Base-by-base conservation (phyloP, 2,888 invertebrate species). In the Oscheius sp. region DNA sequence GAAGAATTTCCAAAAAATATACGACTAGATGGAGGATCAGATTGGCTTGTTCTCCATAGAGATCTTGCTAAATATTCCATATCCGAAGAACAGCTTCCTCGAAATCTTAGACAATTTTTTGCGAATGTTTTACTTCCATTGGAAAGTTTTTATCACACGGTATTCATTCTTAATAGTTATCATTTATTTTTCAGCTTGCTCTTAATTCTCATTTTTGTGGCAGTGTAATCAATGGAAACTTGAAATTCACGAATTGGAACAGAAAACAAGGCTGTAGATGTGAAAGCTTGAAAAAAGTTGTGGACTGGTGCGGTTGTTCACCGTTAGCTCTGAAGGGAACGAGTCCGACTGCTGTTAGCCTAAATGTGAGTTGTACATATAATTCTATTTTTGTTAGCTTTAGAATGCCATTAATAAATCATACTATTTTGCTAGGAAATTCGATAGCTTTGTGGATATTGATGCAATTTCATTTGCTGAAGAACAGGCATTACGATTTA, bases 221-320 rank as follows among this genome's bases (percentile, higher is more conserved):
- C 76, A 93, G 93, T 0, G 94, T 95, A 88, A 92, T 96, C 16
- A 95, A 97, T 90, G 96, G 97, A 90, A 98, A 99, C 91, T 91
- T 99, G 76, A 96, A 96, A 88, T 93, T 97, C 23, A 98, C 98
- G 1, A 99, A 99, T 90, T 99, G 99, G 99, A 95, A 95, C 86
- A 92, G 99, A 69, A 94, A 95, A 73, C 89, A 89, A 76, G 88
- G 79, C 43, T 82, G 79, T 52, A 89, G 95, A 95, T 89, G 94
- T 97, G 2, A 97, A 96, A 0, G 97, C 96, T 89, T 99, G 96
- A 86, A 83, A 70, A 74, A 80, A 27, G 81, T 87, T 35, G 99
- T 99, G 0, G 99, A 99, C 89, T 99, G 99, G 99, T 99, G 99
- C 88, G 99, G 99, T 0, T 99, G 99, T 89, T 97, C 97, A 74